Base-by-base conservation (phyloP, 2,888 invertebrate genomes). In the Patella ulyssiponensis region DNA sequence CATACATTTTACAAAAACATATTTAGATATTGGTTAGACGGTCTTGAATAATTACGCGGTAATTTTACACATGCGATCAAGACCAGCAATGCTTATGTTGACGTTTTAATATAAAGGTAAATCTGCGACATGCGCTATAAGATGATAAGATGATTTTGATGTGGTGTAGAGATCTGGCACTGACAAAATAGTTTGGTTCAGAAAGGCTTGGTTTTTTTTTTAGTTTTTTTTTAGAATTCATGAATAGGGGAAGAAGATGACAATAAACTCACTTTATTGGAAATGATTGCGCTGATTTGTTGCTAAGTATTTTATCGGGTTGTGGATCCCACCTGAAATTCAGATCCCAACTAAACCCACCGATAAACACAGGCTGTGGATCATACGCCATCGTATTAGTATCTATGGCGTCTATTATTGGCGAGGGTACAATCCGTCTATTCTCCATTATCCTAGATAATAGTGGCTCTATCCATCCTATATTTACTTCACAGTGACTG, bases 321-420 rank as follows among this genome's bases (percentile, higher is more conserved):
- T 97, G 92, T 90, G 94, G 95, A 87, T 97, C 97, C 98, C 97
- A 98, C 91, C 96, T 96, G 90, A 98, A 99, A 92, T 98, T 97
- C 71, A 99, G 92, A 0, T 97, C 98, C 98, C 98, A 98, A 91
- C 97, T 98, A 90, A 99, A 98, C 0, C 98, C 98, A 2, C 52
- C 73, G 71, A 96, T 94, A 0, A 99, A 98, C 69, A 98, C 93
- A 0, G 98, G 98, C 86, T 98, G 97, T 0, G 95, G 91, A 0
- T 95, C 94, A 88, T 99, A 99, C 82, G 95, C 94, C 91, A 99
- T 97, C 0, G 98, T 98, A 88, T 98, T 97, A 0, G 97, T 94
- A 91, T 97, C 97, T 83, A 99, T 98, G 69, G 98, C 96, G 92
- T 99, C 99, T 80, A 99, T 98, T 51, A 98, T 94, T 0, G 99